Evolutionary conservation across 2,113 vertebrate genomes (phyloP).

Genomic region (Nicator chloris): DNA sequence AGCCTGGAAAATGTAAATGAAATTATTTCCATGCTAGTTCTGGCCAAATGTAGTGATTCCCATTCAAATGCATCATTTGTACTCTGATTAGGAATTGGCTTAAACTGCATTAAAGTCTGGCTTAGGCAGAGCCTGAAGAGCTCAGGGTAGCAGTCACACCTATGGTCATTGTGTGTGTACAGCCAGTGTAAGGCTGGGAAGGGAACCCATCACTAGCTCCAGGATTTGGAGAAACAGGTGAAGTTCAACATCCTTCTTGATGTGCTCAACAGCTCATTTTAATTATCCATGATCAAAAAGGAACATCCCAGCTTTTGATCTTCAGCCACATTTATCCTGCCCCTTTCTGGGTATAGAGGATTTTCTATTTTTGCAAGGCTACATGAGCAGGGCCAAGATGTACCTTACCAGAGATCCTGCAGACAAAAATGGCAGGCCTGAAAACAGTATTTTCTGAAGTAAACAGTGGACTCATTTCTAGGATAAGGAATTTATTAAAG

Average conservation of each 20-base stretch:
- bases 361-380: not conserved
- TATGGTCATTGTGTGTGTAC: not conserved
- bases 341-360: not conserved
- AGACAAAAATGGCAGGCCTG: not conserved
- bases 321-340: rapidly evolving
- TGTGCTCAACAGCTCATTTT: not conserved
- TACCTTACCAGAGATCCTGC: not conserved
- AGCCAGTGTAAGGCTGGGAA: not conserved
- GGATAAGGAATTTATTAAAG: not conserved
- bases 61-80: not conserved
- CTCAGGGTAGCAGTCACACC: not conserved
- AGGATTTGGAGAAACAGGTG: not conserved
- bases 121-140: not conserved
- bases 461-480: not conserved
- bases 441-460: not conserved
- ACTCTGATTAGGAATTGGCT: not conserved
- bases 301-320: not conserved
- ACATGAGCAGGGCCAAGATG: not conserved
- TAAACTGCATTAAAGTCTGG: not conserved
- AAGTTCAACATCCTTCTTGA: not conserved
- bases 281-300: not conserved
- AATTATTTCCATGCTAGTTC: not conserved
- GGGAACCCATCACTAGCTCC: not conserved
- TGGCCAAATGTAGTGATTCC: not conserved
- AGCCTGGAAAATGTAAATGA: constrained; percentile 17